These are phyloP conservation scores for Agapornis roseicollis DNA, from an alignment of 2,113 vertebrate genomes.

Conservation along the genomic window DNA sequence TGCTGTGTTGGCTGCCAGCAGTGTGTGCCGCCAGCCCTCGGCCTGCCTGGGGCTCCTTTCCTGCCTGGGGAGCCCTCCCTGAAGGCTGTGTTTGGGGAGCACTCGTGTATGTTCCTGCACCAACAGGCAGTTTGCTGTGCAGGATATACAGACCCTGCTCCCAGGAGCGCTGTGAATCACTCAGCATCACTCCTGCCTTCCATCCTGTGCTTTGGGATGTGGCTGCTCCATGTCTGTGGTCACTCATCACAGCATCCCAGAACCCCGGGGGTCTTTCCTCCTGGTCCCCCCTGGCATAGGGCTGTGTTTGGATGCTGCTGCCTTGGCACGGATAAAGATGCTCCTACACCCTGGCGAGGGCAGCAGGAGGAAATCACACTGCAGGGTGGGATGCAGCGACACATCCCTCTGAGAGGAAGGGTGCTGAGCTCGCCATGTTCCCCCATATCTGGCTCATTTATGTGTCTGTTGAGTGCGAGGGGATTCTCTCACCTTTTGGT, in stretches of 20 bases:
- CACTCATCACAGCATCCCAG: no score
- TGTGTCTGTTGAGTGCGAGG: background rate
- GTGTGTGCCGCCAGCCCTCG: accelerated
- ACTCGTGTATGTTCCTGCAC: accelerated
- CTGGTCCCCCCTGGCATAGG: background rate
- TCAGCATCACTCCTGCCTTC: background rate
- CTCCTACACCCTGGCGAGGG: background rate
- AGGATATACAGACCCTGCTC: accelerated
- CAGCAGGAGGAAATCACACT: background rate
- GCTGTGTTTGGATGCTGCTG: background rate
- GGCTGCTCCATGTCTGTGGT: background rate
- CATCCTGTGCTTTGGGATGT: no score
- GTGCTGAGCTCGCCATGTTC: background rate
- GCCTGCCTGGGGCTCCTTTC: no score
- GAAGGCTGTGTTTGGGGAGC: background rate
- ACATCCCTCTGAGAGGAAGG: background rate
- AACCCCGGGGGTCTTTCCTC: background rate
- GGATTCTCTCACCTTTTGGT: background rate
- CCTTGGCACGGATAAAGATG: background rate
- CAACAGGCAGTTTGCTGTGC: accelerated
- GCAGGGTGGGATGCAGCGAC: background rate
- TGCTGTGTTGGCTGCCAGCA: background rate
- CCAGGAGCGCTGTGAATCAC: accelerated
- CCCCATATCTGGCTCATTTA: background rate
- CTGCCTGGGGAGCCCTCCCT: background rate